A percentile compares a stretch with the other conserved stretches of the same genome.
Conservation (phyloP, 2,888 invertebrate species). For the Monopis laevigella region DNA sequence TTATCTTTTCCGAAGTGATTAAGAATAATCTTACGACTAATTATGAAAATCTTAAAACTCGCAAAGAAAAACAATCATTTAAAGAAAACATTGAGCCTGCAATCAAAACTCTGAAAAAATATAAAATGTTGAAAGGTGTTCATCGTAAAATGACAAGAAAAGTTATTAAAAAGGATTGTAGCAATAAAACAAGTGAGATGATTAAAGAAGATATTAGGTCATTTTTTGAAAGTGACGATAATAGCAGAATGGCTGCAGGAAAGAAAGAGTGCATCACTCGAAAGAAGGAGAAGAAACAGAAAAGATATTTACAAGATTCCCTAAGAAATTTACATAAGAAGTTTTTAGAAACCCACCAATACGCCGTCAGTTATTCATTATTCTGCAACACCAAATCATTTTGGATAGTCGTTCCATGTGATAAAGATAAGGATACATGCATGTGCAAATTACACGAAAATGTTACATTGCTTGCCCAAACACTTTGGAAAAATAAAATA, state of each 20-base stretch:
- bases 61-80: no score
- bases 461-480: constrained; percentile 20
- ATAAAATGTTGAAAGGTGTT: no score
- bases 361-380: constrained; percentile 17
- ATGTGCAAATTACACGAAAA: constrained; percentile 20
- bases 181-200: no score
- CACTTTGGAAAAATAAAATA: constrained; percentile 18
- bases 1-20: no score
- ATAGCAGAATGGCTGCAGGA: constrained; percentile 23
- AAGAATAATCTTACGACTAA: no score
- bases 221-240: constrained; percentile 25
- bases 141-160: no score
- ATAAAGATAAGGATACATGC: constrained; percentile 23
- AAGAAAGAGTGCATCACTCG: constrained; percentile 24
- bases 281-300: constrained; percentile 24
- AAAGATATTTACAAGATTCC: constrained; percentile 23
- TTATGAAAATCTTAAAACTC: no score
- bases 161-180: no score
- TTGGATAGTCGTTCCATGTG: constrained; percentile 23
- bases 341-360: constrained; percentile 18
- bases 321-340: constrained; percentile 23
- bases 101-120: no score
- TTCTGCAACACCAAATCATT: constrained; percentile 24
- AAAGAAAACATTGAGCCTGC: no score
- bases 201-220: no score